Conservation (phyloP, 2,113 vertebrate genomes). For the Danionella cerebrum region DNA sequence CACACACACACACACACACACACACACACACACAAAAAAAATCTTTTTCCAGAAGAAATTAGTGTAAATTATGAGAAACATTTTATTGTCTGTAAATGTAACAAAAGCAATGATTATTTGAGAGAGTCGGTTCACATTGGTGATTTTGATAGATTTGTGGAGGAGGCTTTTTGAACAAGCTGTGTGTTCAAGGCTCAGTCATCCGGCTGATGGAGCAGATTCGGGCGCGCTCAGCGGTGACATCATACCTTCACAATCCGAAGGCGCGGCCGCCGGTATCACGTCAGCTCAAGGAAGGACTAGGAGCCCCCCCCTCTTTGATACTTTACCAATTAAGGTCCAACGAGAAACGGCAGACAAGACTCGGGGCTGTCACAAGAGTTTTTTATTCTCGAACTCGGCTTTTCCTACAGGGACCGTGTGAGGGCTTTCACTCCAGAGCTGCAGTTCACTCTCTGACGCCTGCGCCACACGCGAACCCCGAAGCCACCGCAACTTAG, state of each 20-base stretch:
- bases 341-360: conserved; percentile 49
- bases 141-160: too few species aligned
- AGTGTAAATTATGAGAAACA: too few species aligned
- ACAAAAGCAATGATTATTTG: too few species aligned
- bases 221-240: conserved; percentile 46
- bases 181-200: not conserved
- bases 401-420: conserved; percentile 47
- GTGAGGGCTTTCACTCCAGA: conserved; percentile 15
- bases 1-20: not conserved
- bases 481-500: conserved; percentile 28
- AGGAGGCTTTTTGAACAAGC: conserved; percentile 1
- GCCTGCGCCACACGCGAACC: conserved; percentile 34
- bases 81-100: not conserved
- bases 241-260: conserved; percentile 66
- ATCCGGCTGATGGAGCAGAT: conserved; percentile 20
- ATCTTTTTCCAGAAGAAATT: too few species aligned
- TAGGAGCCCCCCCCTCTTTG: conserved; percentile 36
- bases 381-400: conserved; percentile 47
- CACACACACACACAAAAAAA: not conserved
- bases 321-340: conserved; percentile 57
- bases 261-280: conserved; percentile 65
- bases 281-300: conserved; percentile 50
- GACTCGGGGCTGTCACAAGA: conserved; percentile 49
- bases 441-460: conserved; percentile 8
- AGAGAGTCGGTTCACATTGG: too few species aligned